phyloP scores from a whole-genome alignment of 1,140 invertebrate genomes.

The Galleria mellonella region DNA sequence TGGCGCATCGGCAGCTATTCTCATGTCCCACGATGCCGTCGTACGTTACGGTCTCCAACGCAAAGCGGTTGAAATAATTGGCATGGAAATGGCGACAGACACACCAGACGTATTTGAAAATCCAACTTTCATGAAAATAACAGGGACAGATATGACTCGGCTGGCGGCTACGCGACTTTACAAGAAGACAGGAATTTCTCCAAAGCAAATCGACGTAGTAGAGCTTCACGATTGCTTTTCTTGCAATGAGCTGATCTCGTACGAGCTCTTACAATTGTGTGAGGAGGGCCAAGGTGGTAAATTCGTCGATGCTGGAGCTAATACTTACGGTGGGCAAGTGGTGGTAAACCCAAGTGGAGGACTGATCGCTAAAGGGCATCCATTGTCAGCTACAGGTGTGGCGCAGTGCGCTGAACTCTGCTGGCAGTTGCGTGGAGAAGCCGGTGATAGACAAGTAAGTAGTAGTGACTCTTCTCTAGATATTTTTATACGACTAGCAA shows the following conservation, averaged over 20 bases:
- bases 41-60: constrained; percentile 82
- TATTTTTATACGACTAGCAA: too few relatives aligned
- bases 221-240: constrained; percentile 98
- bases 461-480: too few relatives aligned
- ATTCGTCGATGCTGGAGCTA: constrained; percentile 91
- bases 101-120: constrained; percentile 86
- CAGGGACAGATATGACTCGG: constrained; percentile 95
- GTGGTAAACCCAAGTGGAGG: constrained; percentile 98
- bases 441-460: constrained; percentile 84
- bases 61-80: constrained; percentile 92
- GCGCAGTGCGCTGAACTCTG: constrained; percentile 95
- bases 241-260: constrained; percentile 95
- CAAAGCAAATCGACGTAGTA: constrained; percentile 90
- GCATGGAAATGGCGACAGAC: constrained; percentile 95
- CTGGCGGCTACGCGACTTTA: constrained; percentile 86
- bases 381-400: constrained; percentile 94
- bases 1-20: constrained; percentile 90
- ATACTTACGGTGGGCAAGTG: constrained; percentile 97
- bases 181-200: constrained; percentile 79
- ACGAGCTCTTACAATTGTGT: constrained; percentile 95
- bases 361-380: constrained; percentile 97
- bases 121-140: constrained; percentile 89
- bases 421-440: constrained; percentile 91
- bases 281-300: constrained; percentile 88
- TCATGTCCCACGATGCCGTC: constrained; percentile 93